These are phyloP conservation scores for Eurytoma adleriae DNA, from an alignment of 2,888 invertebrate species.

Conservation along the genomic window DNA sequence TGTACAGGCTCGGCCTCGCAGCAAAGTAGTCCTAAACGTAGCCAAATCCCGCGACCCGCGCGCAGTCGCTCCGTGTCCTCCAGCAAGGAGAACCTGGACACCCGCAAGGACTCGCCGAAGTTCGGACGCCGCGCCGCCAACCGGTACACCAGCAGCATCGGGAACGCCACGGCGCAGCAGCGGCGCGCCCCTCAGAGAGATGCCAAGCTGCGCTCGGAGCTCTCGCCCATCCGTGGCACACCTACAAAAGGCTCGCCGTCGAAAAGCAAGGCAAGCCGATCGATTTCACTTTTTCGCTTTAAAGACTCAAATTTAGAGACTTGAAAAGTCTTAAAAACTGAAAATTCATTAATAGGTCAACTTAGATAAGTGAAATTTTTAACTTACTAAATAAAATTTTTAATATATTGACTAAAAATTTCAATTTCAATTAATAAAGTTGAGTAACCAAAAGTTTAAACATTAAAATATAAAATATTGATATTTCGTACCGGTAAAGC, in stretches of 20 bases:
- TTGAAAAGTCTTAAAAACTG: neutral
- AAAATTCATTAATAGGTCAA: too few relatives aligned
- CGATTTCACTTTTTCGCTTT: neutral
- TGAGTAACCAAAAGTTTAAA: too few relatives aligned
- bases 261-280: constrained; percentile 1
- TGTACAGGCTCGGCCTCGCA: constrained; percentile 70
- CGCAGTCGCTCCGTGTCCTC: constrained; percentile 68
- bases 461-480: too few relatives aligned
- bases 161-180: constrained; percentile 12
- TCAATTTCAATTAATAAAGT: too few relatives aligned
- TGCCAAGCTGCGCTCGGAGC: constrained; percentile 57
- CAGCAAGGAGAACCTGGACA: constrained; percentile 63
- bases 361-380: too few relatives aligned
- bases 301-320: neutral
- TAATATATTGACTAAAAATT: too few relatives aligned
- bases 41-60: constrained; percentile 71
- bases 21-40: constrained; percentile 72
- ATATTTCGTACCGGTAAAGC: too few relatives aligned
- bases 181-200: constrained; percentile 15
- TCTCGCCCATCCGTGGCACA: constrained; percentile 72
- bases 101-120: constrained; percentile 64
- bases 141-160: constrained; percentile 43
- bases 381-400: too few relatives aligned
- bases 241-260: constrained; percentile 65
- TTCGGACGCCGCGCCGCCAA: constrained; percentile 63